phyloP scores from a whole-genome alignment of 2,888 invertebrate species.

The Tetragonula carbonaria region DNA sequence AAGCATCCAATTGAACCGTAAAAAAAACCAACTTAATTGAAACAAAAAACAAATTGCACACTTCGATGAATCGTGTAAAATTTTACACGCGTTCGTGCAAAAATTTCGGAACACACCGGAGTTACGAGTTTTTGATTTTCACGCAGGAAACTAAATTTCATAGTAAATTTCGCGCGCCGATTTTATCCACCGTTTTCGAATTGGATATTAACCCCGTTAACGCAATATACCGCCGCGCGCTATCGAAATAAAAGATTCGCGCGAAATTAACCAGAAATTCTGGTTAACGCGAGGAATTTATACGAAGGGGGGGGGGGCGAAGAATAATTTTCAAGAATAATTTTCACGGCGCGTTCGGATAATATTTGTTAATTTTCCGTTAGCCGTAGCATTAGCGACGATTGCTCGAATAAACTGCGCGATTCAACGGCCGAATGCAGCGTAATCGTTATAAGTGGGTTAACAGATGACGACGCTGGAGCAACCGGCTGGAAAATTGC shows the following conservation, averaged over 20 bases:
- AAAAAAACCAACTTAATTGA: too few relatives aligned
- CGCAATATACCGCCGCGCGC: neutral
- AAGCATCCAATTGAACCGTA: too few relatives aligned
- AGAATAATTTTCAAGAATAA: neutral
- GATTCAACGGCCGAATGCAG: constrained; percentile 49
- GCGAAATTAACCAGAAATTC: neutral
- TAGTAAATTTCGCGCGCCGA: neutral
- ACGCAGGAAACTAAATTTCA: neutral
- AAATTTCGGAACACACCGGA: neutral
- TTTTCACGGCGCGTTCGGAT: neutral
- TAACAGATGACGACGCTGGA: constrained; percentile 62
- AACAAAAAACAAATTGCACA: too few relatives aligned
- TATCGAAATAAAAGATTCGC: neutral
- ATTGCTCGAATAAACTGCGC: constrained; percentile 41
- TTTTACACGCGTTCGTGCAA: too few relatives aligned
- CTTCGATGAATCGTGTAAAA: too few relatives aligned
- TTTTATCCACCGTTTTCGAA: neutral
- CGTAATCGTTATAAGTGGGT: constrained; percentile 71
- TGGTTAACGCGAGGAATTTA: neutral
- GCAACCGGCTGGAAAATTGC: constrained; percentile 70
- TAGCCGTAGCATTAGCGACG: neutral
- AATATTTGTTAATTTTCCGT: neutral
- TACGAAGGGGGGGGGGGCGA: too few relatives aligned
- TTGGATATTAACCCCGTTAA: neutral
- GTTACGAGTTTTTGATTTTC: neutral